Percentiles rank a stretch among this genome's conserved stretches.
phyloP scores from a whole-genome alignment of 2,113 vertebrate genomes.

The Alethe diademata region DNA sequence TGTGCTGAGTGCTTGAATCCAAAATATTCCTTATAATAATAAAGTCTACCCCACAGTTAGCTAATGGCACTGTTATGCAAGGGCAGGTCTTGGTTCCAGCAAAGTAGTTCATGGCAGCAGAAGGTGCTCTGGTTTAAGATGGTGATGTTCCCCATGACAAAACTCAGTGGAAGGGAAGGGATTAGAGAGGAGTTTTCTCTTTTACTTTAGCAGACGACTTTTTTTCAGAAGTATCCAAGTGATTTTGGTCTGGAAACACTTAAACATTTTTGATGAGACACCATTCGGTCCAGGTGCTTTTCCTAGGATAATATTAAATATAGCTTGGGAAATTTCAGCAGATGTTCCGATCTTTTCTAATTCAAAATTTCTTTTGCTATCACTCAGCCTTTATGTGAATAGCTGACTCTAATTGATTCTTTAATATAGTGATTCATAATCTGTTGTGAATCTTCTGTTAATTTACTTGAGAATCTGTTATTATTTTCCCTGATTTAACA shows the following conservation, averaged over 20 bases:
- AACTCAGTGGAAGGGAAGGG: neutral
- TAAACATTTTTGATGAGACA: slow-evolving; percentile 27
- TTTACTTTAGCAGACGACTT: neutral
- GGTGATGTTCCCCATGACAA: neutral
- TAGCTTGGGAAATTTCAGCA: slow-evolving; percentile 39
- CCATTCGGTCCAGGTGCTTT: slow-evolving; percentile 40
- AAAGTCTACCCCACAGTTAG: neutral
- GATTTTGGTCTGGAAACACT: slow-evolving; percentile 22
- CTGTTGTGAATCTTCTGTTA: slow-evolving; percentile 17
- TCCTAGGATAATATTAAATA: slow-evolving; percentile 44
- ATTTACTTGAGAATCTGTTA: neutral
- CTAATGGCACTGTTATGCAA: neutral
- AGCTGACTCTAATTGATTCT: slow-evolving; percentile 1
- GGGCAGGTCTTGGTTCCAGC: neutral
- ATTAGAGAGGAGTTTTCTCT: neutral
- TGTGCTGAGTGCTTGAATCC: neutral
- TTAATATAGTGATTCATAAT: slow-evolving; percentile 6
- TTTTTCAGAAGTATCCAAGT: neutral
- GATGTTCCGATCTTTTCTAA: slow-evolving; percentile 26
- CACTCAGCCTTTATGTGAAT: slow-evolving; percentile 22
- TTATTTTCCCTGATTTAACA: slow-evolving; percentile 25
- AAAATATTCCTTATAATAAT: neutral
- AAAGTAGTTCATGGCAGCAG: neutral
- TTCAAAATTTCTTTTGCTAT: neutral
- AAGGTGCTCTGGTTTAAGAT: neutral